Conservation (phyloP, 1,140 invertebrate genomes). For the Adelges cooleyi region DNA sequence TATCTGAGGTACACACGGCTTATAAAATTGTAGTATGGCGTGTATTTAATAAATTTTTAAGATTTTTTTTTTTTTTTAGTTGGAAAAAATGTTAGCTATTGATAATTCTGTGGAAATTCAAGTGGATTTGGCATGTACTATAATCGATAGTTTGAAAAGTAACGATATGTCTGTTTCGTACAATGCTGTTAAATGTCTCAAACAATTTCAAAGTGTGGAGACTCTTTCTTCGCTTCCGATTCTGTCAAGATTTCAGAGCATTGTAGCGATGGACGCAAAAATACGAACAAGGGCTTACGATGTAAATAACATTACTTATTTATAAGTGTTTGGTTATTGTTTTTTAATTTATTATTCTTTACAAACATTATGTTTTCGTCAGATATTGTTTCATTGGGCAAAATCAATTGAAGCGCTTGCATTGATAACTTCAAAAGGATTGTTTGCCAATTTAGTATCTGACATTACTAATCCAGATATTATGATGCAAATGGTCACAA, state of each 20-base stretch:
- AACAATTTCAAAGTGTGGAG: conserved; percentile 1
- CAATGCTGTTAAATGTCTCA: conserved; percentile 19
- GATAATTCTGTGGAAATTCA: conserved; percentile 7
- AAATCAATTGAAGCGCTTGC: conserved; percentile 5
- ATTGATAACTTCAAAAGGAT: conserved; percentile 7
- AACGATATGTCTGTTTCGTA: background rate
- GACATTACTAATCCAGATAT: conserved; percentile 11
- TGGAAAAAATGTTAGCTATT: background rate
- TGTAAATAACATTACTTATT: too few relatives aligned
- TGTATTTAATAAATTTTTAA: too few relatives aligned
- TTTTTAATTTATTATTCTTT: too few relatives aligned
- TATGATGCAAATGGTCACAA: conserved; percentile 11
- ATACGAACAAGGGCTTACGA: conserved; percentile 9
- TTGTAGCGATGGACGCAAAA: background rate
- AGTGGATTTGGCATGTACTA: conserved; percentile 7
- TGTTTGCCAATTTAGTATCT: conserved; percentile 4
- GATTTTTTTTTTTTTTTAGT: background rate
- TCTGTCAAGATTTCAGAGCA: background rate
- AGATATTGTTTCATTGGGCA: conserved; percentile 23
- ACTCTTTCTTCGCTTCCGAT: background rate
- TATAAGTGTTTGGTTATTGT: too few relatives aligned
- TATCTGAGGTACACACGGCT: conserved; percentile 8
- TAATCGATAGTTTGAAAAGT: conserved; percentile 2
- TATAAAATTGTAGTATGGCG: too few relatives aligned
- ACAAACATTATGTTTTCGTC: background rate